phyloP scores from a whole-genome alignment of 1,140 invertebrate species.

The Limonius californicus region DNA sequence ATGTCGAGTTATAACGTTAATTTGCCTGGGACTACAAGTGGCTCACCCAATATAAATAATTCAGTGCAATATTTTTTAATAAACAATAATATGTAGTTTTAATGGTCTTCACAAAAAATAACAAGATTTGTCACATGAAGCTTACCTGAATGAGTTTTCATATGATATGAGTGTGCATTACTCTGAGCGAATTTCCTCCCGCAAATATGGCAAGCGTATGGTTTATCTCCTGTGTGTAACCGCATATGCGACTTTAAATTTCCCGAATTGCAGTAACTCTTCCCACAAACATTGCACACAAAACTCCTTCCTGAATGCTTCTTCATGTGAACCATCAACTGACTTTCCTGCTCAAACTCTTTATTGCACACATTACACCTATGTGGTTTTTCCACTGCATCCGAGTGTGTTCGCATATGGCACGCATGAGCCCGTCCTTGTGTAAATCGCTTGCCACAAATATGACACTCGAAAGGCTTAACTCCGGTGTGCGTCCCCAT shows the following conservation, averaged over 20 bases:
- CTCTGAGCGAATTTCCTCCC: slow-evolving; percentile 19
- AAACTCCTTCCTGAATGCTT: slow-evolving; percentile 10
- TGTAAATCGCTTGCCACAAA: slow-evolving; percentile 15
- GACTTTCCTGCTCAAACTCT: slow-evolving; percentile 2
- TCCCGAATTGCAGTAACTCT: slow-evolving; percentile 10
- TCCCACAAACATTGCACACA: slow-evolving; percentile 13
- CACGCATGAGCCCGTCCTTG: neutral
- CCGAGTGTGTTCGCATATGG: slow-evolving; percentile 4
- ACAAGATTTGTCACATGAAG: neutral
- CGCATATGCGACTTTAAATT: slow-evolving; percentile 16
- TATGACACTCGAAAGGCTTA: slow-evolving; percentile 20
- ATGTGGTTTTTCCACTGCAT: neutral
- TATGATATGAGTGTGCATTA: slow-evolving; percentile 3
- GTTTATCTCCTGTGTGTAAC: slow-evolving; percentile 8
- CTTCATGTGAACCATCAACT: slow-evolving; percentile 2
- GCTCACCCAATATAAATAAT: no score
- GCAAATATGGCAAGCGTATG: slow-evolving; percentile 16
- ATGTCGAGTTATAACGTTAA: no score
- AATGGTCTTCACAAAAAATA: neutral
- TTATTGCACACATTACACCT: slow-evolving; percentile 6
- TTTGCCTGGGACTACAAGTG: no score
- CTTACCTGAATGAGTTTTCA: slow-evolving; percentile 5
- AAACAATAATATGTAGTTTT: neutral
- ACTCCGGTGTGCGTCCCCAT: slow-evolving; percentile 41
- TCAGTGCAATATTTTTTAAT: no score